Conservation (phyloP, 2,888 invertebrate species). For the Amphipyra berbera region DNA sequence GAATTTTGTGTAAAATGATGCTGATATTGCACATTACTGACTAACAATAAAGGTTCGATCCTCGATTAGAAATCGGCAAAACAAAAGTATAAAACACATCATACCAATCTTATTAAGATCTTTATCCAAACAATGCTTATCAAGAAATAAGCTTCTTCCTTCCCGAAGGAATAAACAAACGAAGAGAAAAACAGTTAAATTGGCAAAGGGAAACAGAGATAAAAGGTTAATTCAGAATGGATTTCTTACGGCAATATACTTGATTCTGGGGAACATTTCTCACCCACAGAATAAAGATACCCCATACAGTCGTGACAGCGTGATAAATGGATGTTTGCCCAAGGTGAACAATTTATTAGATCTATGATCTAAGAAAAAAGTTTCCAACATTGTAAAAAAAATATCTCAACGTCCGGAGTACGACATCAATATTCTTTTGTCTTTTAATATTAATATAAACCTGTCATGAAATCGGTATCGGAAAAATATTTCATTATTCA, state of each 20-base stretch:
- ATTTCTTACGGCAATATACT: slow-evolving; percentile 74
- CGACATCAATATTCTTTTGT: slow-evolving; percentile 29
- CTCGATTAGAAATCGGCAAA: neutral
- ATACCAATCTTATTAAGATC: slow-evolving; percentile 14
- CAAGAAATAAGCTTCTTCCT: slow-evolving; percentile 19
- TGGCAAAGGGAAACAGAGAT: slow-evolving; percentile 67
- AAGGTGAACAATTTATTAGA: slow-evolving; percentile 73
- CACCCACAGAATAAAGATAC: slow-evolving; percentile 70
- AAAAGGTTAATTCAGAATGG: slow-evolving; percentile 76
- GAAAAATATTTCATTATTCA: slow-evolving; percentile 13
- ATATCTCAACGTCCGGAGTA: slow-evolving; percentile 14
- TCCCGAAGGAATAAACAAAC: slow-evolving; percentile 47
- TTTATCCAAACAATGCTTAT: slow-evolving; percentile 32
- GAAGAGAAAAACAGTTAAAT: slow-evolving; percentile 54
- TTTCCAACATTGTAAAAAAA: slow-evolving; percentile 29
- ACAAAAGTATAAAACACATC: neutral
- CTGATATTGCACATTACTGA: neutral
- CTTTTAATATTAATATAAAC: slow-evolving; percentile 25
- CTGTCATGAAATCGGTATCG: slow-evolving; percentile 17
- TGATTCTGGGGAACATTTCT: slow-evolving; percentile 70
- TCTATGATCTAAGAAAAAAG: slow-evolving; percentile 55
- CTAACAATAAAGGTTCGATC: neutral
- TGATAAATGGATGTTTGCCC: slow-evolving; percentile 75
- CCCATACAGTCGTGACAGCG: slow-evolving; percentile 63
- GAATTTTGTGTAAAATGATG: slow-evolving; percentile 10